A percentile compares a stretch with the other conserved stretches of the same genome.
Conservation (phyloP, 2,888 invertebrate genomes). For the Cosmopolites sordidus region DNA sequence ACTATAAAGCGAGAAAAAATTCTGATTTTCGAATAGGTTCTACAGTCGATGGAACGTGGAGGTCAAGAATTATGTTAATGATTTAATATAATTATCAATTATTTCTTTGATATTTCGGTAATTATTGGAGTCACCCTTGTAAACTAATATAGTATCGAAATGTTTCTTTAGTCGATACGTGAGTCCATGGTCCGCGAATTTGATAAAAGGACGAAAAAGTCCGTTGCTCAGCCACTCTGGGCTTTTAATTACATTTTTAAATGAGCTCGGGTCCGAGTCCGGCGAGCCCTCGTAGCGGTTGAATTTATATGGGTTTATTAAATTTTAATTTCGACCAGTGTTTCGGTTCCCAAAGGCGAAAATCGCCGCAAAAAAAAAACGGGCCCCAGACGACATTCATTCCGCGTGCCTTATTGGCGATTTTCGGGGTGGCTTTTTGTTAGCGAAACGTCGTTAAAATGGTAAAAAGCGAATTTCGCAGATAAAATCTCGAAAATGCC, state of each 20-base stretch:
- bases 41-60: no score
- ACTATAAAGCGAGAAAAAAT: no score
- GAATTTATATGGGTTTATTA: constrained; percentile 51
- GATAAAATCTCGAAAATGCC: constrained; percentile 27
- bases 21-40: no score
- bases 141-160: constrained; percentile 20
- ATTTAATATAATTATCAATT: no score
- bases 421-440: constrained; percentile 19
- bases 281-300: constrained; percentile 31
- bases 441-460: constrained; percentile 28
- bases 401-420: constrained; percentile 28
- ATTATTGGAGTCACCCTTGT: no score
- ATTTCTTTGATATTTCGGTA: no score
- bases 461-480: constrained; percentile 26
- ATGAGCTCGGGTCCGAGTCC: constrained; percentile 35
- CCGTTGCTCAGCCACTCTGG: constrained; percentile 19
- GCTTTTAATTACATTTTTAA: constrained; percentile 47
- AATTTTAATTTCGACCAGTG: constrained; percentile 44
- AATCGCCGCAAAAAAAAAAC: constrained; percentile 24
- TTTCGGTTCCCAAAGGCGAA: constrained; percentile 29
- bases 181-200: constrained; percentile 36
- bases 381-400: constrained; percentile 21
- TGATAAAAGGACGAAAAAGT: constrained; percentile 43
- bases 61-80: no score
- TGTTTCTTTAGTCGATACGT: constrained; percentile 33